A percentile compares a stretch with the other conserved stretches of the same genome.
phyloP scores from a whole-genome alignment of 2,797 vertebrate species.

The Allobates femoralis region DNA sequence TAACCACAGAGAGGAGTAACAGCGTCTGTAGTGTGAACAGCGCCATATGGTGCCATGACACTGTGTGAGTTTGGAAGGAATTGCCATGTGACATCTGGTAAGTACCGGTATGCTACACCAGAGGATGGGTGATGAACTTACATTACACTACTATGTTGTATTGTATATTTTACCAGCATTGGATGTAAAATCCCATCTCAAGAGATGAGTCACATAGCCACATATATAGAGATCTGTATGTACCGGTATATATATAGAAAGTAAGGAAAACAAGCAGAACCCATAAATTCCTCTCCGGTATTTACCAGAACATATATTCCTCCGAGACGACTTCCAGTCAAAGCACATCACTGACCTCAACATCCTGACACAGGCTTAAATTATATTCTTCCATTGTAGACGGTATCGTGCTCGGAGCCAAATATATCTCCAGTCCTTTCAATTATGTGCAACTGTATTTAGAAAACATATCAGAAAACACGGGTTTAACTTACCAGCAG shows the following conservation, averaged over 20 bases:
- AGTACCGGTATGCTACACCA: too few species aligned
- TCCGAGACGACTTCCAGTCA: slow-evolving; percentile 46
- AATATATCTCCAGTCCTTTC: slow-evolving; percentile 41
- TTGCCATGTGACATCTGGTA: too few species aligned
- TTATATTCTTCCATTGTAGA: slow-evolving; percentile 35
- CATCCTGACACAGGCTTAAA: slow-evolving; percentile 5
- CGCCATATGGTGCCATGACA: too few species aligned
- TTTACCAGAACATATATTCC: slow-evolving; percentile 47
- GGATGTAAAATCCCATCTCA: background rate
- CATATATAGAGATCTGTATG: background rate
- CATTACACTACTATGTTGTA: too few species aligned
- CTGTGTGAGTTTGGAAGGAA: too few species aligned
- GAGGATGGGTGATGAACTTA: too few species aligned
- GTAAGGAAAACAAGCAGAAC: background rate
- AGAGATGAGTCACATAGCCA: background rate
- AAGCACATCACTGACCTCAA: slow-evolving; percentile 48
- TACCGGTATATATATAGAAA: background rate
- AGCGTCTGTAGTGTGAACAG: too few species aligned
- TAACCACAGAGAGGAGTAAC: too few species aligned
- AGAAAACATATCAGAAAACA: slow-evolving; percentile 36
- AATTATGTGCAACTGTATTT: slow-evolving; percentile 34
- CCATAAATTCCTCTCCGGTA: background rate
- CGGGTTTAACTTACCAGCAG: slow-evolving; percentile 29
- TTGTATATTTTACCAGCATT: background rate
- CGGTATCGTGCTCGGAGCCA: slow-evolving; percentile 2